Base-by-base conservation (phyloP, 2,113 vertebrate genomes). In the Pterophyllum scalare region DNA sequence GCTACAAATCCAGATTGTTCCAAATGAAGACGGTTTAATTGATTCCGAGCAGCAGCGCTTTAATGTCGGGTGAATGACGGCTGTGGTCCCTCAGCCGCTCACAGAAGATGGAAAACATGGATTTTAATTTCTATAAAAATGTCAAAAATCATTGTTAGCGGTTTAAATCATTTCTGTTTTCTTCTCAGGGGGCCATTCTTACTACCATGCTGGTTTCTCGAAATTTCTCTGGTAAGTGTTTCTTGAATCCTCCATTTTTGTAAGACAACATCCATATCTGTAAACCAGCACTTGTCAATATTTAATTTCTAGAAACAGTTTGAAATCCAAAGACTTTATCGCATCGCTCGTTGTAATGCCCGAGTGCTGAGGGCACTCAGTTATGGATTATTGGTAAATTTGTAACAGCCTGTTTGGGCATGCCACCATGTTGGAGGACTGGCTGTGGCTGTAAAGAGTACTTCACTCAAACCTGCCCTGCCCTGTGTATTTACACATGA, bases 181-280 rank as follows among this genome's bases (percentile, higher is more conserved):
- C 60, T 5, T 78, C 46, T 8, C 92, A 98, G 98, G 98, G 98
- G 2, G 98, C 98, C 72, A 98, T 98, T 93, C 97, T 99, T 61
- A 99, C 98, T 54, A 98, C 98, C 85, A 99, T 99, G 98, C 92
- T 99, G 96, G 98, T 98, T 86, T 98, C 97, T 52, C 95, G 98
- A 79, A 99, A 99, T 93, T 99, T 99, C 94, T 99, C 98, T 93
- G 98, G 98, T 99, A 95, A 97, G 97, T 90, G 20, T 54, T 59
- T 64, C 31, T 22, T 62, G 6, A 33, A 26, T 59, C 1, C 31
- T 9, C 11, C 52, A 43, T 60, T 33, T 22, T 12, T 40, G 19
- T 57, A 28, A 64, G 67, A 2, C 0, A 1, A 3, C 40, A 58
- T 52, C 75, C 13, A 28, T 70, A 31, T 67, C 43, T 64, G 35